Evolutionary conservation across 2,113 vertebrate genomes (phyloP), one percentile per base, ranked within the genome.

Genomic region (Vireo altiloquus): DNA sequence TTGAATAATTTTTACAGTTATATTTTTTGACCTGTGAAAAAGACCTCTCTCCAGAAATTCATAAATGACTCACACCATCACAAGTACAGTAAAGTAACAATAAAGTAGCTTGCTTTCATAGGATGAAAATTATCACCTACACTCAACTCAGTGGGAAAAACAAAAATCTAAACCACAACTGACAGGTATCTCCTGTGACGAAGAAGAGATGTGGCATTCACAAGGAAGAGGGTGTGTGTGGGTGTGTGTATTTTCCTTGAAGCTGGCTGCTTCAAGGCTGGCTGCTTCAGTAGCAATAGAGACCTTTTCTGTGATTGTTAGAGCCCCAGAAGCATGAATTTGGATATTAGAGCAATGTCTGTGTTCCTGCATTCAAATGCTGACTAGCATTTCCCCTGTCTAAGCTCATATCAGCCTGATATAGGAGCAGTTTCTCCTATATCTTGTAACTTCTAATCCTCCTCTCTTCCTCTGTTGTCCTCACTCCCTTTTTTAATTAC

Each of bases 401-500:
- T 86, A 60, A 94, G 33, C 49, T 74, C 1, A 0, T n/a, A 81
- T 19, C 59, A 93, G 39, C 18, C 52, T 83, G 47, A 78, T 40
- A 78, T 0, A 66, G 50, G 39, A 95, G 27, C 75, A 83, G 42
- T 13, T 83, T 84, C 35, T 61, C 35, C 59, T 39, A 13, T 61
- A 39, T 28, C 59, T 61, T 0, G 1, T 33, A 87, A 90, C 60
- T 94, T 71, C 56, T 77, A 86, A 93, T 91, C 92, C 49, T 89
- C 11, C 64, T 69, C 61, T 89, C 77, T 89, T 64, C 25, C 11
- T 90, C n/a, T 66, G 47, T 42, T 71, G 49, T 24, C 82, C 64
- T 94, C 17, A 1, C 46, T 88, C 81, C 22, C 68, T 23, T 84
- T 92, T 92, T 94, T 57, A 96, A 97, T 95, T 86, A 96, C 52